Conservation (phyloP, 2,113 vertebrate genomes). For the Trochalopteron elliotii region DNA sequence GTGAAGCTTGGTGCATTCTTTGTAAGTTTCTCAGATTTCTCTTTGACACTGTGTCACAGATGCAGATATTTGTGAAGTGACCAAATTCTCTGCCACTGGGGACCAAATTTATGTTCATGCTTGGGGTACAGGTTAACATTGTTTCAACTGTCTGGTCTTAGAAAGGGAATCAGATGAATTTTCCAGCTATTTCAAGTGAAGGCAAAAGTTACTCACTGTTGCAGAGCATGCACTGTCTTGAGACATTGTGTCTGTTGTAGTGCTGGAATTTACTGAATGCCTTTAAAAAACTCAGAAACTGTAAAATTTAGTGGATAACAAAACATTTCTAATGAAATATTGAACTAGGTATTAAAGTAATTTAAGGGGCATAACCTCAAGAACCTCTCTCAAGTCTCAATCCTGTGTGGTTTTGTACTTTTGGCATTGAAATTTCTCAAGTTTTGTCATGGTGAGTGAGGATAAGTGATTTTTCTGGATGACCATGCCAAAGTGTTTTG, state of each 20-base stretch:
- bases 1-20: background rate
- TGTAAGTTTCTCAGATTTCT: background rate
- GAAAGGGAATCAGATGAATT: background rate
- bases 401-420: background rate
- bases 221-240: background rate
- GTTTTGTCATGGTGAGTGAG: background rate
- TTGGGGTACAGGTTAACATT: background rate
- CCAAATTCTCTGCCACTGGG: background rate
- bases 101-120: background rate
- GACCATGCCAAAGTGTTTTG: background rate
- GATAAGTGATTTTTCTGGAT: background rate
- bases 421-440: background rate
- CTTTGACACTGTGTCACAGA: background rate
- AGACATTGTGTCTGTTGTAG: background rate
- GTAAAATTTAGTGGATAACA: background rate
- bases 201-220: background rate
- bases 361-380: background rate
- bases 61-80: background rate
- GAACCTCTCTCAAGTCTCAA: background rate
- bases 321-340: background rate
- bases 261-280: background rate
- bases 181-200: background rate
- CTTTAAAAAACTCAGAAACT: background rate
- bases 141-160: background rate
- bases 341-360: background rate